phyloP scores from a whole-genome alignment of 2,888 invertebrate species.

The Mactromeris polynyma region DNA sequence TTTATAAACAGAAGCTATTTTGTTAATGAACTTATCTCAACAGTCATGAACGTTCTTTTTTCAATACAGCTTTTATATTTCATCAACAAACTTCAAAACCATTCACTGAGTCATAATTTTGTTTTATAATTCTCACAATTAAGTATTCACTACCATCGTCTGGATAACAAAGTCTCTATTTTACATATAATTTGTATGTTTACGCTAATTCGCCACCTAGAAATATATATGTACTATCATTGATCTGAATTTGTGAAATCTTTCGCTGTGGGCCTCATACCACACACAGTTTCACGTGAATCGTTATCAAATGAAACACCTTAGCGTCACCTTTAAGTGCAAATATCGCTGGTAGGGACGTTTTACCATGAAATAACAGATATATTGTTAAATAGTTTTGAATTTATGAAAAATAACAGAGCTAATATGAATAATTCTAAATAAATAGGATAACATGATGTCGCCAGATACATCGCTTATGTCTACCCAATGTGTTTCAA shows the following conservation, averaged over 20 bases:
- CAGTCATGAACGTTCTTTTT: no score
- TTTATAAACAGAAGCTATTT: no score
- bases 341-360: constrained; percentile 52
- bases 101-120: not conserved
- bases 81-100: not conserved
- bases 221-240: constrained; percentile 29
- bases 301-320: constrained; percentile 63
- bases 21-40: no score
- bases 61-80: not conserved
- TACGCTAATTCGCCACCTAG: constrained; percentile 33
- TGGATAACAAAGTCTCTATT: constrained; percentile 21
- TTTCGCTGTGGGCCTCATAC: constrained; percentile 43
- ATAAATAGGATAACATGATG: constrained; percentile 25
- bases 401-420: constrained; percentile 35
- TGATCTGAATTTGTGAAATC: constrained; percentile 27
- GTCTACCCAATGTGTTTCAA: constrained; percentile 40
- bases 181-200: constrained; percentile 39
- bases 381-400: constrained; percentile 35
- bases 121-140: not conserved
- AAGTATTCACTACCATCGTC: not conserved
- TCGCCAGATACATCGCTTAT: constrained; percentile 22
- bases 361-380: constrained; percentile 27
- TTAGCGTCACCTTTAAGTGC: constrained; percentile 57
- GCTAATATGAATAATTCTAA: constrained; percentile 35
- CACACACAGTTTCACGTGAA: constrained; percentile 59